phyloP scores from a whole-genome alignment of 2,797 vertebrate species.

The Crenuchus spilurus region DNA sequence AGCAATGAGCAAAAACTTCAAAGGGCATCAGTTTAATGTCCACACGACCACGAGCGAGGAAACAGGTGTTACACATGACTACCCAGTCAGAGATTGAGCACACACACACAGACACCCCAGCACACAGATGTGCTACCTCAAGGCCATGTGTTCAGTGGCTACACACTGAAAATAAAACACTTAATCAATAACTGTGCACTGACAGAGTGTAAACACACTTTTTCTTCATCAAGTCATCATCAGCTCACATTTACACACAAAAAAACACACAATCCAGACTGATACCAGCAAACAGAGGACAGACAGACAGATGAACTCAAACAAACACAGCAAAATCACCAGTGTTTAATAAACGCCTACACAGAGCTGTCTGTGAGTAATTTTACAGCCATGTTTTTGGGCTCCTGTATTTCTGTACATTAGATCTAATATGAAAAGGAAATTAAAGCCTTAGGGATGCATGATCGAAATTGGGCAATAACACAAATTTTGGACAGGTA shows the following conservation, averaged over 20 bases:
- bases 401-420: too few species aligned
- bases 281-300: slow-evolving; percentile 49
- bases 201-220: slow-evolving; percentile 43
- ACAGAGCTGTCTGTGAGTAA: neutral
- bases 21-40: slow-evolving; percentile 70
- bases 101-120: slow-evolving; percentile 45
- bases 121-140: slow-evolving; percentile 38
- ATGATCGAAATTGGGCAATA: neutral
- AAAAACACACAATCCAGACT: slow-evolving; percentile 16
- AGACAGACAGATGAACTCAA: slow-evolving; percentile 56
- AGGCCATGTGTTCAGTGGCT: slow-evolving; percentile 37
- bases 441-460: too few species aligned
- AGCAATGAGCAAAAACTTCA: slow-evolving; percentile 80
- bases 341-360: slow-evolving; percentile 7
- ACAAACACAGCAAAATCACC: slow-evolving; percentile 8
- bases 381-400: too few species aligned
- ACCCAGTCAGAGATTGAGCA: slow-evolving; percentile 58
- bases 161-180: slow-evolving; percentile 32
- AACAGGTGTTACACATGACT: slow-evolving; percentile 74
- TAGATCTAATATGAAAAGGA: too few species aligned
- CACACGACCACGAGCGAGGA: slow-evolving; percentile 71
- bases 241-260: neutral
- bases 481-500: neutral
- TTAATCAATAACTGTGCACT: slow-evolving; percentile 41
- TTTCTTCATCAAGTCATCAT: slow-evolving; percentile 31